A percentile compares a stretch with the other conserved stretches of the same genome.
These are phyloP conservation scores for Anguilla anguilla DNA, from an alignment of 2,797 vertebrate species.

Conservation along the genomic window DNA sequence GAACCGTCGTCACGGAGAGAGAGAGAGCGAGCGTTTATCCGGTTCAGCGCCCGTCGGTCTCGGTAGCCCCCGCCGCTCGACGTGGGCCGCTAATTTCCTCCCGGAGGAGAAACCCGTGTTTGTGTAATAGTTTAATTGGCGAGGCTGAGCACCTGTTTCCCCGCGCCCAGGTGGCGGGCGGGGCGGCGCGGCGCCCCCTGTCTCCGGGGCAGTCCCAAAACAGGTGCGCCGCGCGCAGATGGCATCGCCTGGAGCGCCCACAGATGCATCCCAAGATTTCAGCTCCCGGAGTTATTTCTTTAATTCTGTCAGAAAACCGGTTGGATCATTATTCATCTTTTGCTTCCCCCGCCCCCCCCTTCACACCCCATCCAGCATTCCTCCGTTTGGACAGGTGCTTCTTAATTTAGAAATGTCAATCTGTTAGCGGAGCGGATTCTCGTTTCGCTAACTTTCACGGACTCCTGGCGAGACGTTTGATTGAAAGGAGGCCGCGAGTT, in stretches of 20 bases:
- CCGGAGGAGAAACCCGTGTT: conserved; percentile 71
- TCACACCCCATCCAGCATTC: conserved; percentile 21
- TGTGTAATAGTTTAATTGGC: conserved; percentile 79
- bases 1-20: conserved; percentile 45
- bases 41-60: conserved; percentile 40
- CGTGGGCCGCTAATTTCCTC: conserved; percentile 68
- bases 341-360: no score
- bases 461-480: conserved; percentile 58
- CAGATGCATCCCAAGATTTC: conserved; percentile 24
- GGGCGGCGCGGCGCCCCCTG: conserved; percentile 62
- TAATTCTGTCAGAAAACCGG: conserved; percentile 16
- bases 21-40: conserved; percentile 38
- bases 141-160: conserved; percentile 73
- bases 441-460: conserved; percentile 63
- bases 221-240: conserved; percentile 77
- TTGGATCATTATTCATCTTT: conserved; percentile 17
- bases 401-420: conserved; percentile 63
- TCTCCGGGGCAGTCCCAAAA: conserved; percentile 69
- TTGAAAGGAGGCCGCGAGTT: conserved; percentile 55
- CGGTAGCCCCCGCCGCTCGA: conserved; percentile 57
- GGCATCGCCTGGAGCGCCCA: conserved; percentile 65
- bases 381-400: conserved; percentile 54
- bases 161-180: conserved; percentile 69
- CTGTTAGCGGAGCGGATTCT: conserved; percentile 42
- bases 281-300: conserved; percentile 15